Base-by-base conservation (phyloP, 2,888 invertebrate genomes). In the Euclidia mi region DNA sequence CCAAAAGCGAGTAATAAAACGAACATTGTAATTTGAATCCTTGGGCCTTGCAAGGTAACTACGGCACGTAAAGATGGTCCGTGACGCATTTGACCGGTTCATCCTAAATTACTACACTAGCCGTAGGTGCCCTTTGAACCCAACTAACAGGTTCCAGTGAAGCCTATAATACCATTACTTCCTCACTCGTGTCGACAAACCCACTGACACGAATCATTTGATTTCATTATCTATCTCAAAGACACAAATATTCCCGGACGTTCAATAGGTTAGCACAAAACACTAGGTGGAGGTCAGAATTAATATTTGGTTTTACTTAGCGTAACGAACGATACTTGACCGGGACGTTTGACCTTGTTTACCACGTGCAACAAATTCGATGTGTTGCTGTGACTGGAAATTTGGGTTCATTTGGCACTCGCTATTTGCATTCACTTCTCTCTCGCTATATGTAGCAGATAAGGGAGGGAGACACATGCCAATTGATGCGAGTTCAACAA, bases 261-360 rank as follows among this genome's bases (percentile, higher is more conserved):
- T 41, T 56, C 56, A 56, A 56, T 50, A 56, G 56, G 56, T 56
- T 48, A 40, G 38, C 9, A 34, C 56, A 56, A 50, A 56, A 56
- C 50, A 45, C 29, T 29, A 37, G 11, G n/a, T n/a, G 15, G 25
- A 11, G 38, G 45, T 29, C 34, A 34, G 14, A 6, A 34, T 34
- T 56, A 42, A 46, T 46, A 35, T 35, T 12, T 41, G 12, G 37
- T 35, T 44, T 44, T 20, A 29, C 37, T 44, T 35, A n/a, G n/a
- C n/a, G n/a, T n/a, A n/a, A 29, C 37, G 3, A 18, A 37, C 15
- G 9, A 15, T 14, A 17, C 28, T 49, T 32, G 45, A 35, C 45
- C 49, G 10, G 31, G 10, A 10, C 25, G 28, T 28, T 56, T 56
- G 44, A 49, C 49, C 48, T 41, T 25, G 25, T 12, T 43, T 3